Evolutionary conservation across 2,888 invertebrate species (phyloP).

Genomic region (Creontiades dilutus): DNA sequence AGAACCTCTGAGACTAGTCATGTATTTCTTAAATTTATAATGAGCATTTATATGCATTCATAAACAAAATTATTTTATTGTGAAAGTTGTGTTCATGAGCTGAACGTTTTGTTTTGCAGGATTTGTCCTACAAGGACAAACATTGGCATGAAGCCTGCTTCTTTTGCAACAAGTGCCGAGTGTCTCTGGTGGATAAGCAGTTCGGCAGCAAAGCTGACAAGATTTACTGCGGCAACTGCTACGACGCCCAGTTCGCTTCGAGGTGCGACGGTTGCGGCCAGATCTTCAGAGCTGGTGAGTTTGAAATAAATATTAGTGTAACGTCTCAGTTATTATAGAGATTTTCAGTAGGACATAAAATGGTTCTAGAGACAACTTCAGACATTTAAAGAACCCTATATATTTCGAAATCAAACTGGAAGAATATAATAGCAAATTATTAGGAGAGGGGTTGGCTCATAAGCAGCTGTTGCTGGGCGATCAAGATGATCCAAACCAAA

Average conservation of each 20-base stretch:
- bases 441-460: too few species aligned
- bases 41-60: too few species aligned
- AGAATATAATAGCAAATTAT: too few species aligned
- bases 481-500: too few species aligned
- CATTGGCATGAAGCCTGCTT: slow-evolving; percentile 99
- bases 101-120: slow-evolving; percentile 83
- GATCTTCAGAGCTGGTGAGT: slow-evolving; percentile 99
- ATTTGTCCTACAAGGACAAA: slow-evolving; percentile 99
- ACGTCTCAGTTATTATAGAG: too few species aligned
- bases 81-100: background rate
- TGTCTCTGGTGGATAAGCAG: slow-evolving; percentile 99
- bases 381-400: too few species aligned
- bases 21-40: too few species aligned
- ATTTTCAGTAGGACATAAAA: too few species aligned
- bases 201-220: slow-evolving; percentile 99
- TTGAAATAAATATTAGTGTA: background rate
- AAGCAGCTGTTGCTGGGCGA: too few species aligned
- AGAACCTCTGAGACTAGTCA: too few species aligned
- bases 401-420: too few species aligned
- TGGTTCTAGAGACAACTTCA: too few species aligned
- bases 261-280: slow-evolving; percentile 99
- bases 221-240: slow-evolving; percentile 99
- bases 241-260: slow-evolving; percentile 99
- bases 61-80: background rate
- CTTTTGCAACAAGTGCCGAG: slow-evolving; percentile 98